These are phyloP conservation scores for Nomada fucata DNA, from an alignment of 2,888 invertebrate species.

Conservation along the genomic window DNA sequence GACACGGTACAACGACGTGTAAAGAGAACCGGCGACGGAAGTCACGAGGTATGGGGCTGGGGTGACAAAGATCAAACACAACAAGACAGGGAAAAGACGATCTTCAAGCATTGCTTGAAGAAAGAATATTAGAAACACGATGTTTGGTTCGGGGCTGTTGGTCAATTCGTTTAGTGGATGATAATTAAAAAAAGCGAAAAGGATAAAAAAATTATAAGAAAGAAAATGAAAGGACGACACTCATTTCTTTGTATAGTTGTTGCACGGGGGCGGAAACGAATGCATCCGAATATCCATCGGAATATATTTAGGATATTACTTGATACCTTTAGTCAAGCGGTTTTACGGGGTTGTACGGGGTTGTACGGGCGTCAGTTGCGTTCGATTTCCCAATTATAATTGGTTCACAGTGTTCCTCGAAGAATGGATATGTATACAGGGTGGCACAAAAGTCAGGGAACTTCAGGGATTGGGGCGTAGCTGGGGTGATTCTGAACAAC, in stretches of 20 bases:
- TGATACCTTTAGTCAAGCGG: slow-evolving; percentile 27
- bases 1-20: slow-evolving; percentile 90
- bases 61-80: slow-evolving; percentile 80
- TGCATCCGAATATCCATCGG: slow-evolving; percentile 13
- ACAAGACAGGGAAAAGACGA: slow-evolving; percentile 76
- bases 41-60: slow-evolving; percentile 91
- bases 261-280: slow-evolving; percentile 9
- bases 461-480: no score
- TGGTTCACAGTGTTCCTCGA: not conserved
- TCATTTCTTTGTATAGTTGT: slow-evolving; percentile 35
- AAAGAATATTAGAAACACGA: slow-evolving; percentile 30
- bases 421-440: not conserved
- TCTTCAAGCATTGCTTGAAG: slow-evolving; percentile 36
- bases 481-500: no score
- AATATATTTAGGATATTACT: slow-evolving; percentile 20
- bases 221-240: not conserved
- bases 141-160: not conserved
- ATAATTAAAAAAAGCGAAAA: not conserved
- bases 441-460: no score
- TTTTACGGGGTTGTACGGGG: no score
- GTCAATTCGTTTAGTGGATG: not conserved
- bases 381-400: slow-evolving; percentile 5
- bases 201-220: not conserved
- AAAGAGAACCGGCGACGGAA: slow-evolving; percentile 90
- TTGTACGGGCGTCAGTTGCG: slow-evolving; percentile 23